Conservation (phyloP, 2,113 vertebrate species). For the Antidorcas marsupialis region DNA sequence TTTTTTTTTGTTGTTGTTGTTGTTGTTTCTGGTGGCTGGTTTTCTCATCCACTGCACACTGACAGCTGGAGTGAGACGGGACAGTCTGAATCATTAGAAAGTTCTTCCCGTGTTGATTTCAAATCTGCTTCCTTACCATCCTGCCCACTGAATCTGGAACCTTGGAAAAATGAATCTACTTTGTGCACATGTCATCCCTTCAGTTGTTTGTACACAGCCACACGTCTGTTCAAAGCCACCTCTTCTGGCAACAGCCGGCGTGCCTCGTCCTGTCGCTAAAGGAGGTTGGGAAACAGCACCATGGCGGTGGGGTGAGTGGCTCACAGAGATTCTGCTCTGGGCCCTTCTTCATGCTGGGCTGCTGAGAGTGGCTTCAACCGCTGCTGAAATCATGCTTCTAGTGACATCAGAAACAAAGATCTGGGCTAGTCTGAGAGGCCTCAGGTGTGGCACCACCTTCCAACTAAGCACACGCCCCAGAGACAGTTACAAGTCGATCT, state of each 20-base stretch:
- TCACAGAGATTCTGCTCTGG: neutral
- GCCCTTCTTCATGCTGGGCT: neutral
- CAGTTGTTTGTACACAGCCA: neutral
- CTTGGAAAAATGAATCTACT: neutral
- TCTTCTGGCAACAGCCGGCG: neutral
- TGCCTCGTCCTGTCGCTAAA: neutral
- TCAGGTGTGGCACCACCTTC: neutral
- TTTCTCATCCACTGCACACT: neutral
- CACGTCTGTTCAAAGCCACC: neutral
- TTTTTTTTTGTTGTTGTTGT: neutral
- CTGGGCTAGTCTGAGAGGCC: neutral
- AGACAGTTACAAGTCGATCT: neutral
- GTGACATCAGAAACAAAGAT: neutral
- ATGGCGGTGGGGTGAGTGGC: neutral
- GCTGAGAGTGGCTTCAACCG: neutral
- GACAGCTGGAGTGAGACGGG: neutral
- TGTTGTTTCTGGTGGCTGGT: neutral
- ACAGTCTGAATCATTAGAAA: constrained; percentile 32
- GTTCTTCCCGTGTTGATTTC: neutral
- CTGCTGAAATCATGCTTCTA: neutral
- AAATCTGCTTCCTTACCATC: constrained; percentile 21
- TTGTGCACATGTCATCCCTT: neutral
- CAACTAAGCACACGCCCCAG: neutral
- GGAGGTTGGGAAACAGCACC: neutral
- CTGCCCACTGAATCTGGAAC: constrained; percentile 12